Base-by-base conservation (phyloP, 2,888 invertebrate species). In the Sinodicranocentrus sp. region DNA sequence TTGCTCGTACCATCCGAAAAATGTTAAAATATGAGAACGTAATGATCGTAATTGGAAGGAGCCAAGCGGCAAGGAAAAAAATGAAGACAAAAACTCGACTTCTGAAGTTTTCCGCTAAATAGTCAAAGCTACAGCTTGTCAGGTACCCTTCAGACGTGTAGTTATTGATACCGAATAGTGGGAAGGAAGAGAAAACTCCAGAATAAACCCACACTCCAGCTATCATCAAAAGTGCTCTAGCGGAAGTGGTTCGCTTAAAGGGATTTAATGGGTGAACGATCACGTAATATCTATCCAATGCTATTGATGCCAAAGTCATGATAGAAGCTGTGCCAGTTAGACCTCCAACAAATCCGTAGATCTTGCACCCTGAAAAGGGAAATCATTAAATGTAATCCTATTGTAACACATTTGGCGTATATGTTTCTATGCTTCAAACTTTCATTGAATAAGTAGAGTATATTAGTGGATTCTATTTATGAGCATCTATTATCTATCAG, bases 61-160 rank as follows among this genome's bases (percentile, higher is more conserved):
- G 92, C 94, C 94, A 97, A 61, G 94, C 96, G 0, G 94, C 95
- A 44, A 94, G 92, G 90, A 95, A 95, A 90, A 95, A 95, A 3
- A 93, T 90, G 87, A 95, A 92, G 89, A 96, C 95, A 90, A 95
- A 96, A 82, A 93, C 92, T 68, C 93, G 93, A 0, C 93, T 93
- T 0, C 90, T 90, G 0, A 91, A 89, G 73, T 93, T 93, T 19
- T 89, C 92, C 0, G 95, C 93, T 65, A 96, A 92, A 89, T 96
- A 97, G 90, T 96, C 96, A 90, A 95, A 96, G 89, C 96, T 95
- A 91, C 96, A 97, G 89, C 95, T 95, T 21, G 95, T 96, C 82
- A 96, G 92, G 89, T 93, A 95, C 1, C 95, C 96, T 90, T 96
- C 96, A 5, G 96, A 95, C 17, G 95, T 94, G 91, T 96, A 97